These are phyloP conservation scores for Galeruca laticollis DNA, from an alignment of 2,888 invertebrate species.

Conservation along the genomic window DNA sequence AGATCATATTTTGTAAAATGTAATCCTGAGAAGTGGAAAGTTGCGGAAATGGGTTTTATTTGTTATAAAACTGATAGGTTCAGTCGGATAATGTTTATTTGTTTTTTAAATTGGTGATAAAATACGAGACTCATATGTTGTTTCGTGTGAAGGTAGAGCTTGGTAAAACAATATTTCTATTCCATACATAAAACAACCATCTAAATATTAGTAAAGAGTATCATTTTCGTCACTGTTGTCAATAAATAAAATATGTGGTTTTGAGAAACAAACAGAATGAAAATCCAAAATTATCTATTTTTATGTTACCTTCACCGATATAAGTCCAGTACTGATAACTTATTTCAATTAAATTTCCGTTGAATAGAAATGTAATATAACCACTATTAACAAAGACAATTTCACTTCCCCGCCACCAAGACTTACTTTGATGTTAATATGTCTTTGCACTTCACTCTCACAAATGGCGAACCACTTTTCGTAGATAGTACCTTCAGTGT, in stretches of 20 bases:
- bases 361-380: neutral
- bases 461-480: slow-evolving; percentile 12
- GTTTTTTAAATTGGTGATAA: too few species aligned
- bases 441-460: slow-evolving; percentile 16
- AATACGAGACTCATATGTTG: too few species aligned
- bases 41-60: too few species aligned
- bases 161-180: too few species aligned
- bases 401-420: slow-evolving; percentile 15
- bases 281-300: neutral
- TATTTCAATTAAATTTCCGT: neutral
- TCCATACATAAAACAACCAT: too few species aligned
- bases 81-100: too few species aligned
- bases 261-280: neutral
- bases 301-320: slow-evolving; percentile 3
- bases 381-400: neutral
- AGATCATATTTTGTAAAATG: too few species aligned
- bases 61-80: too few species aligned
- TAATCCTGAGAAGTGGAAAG: too few species aligned
- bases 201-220: too few species aligned
- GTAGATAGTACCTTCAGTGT: neutral
- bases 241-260: neutral
- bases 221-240: too few species aligned
- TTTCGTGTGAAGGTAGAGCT: too few species aligned
- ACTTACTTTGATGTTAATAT: slow-evolving; percentile 21
- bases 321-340: neutral